Evolutionary conservation across 2,888 invertebrate species (phyloP).

Genomic region (Anorthoa munda): DNA sequence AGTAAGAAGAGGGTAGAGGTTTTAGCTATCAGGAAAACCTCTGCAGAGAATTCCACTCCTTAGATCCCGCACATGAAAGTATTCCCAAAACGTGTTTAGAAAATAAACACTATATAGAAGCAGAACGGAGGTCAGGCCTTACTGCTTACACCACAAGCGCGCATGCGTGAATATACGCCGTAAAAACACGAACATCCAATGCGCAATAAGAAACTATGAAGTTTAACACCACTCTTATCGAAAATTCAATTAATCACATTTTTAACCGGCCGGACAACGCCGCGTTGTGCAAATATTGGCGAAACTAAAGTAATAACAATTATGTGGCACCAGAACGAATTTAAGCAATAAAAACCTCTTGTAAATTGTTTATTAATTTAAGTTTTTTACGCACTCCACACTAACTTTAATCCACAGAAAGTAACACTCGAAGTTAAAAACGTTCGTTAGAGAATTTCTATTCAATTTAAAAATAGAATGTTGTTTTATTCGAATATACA

Average conservation of each 20-base stretch:
- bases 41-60: not conserved
- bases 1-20: no score
- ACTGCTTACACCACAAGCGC: slow-evolving; percentile 34
- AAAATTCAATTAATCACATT: slow-evolving; percentile 52
- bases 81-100: not conserved
- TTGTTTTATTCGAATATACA: slow-evolving; percentile 51
- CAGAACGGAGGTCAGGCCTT: not conserved
- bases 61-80: not conserved
- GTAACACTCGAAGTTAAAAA: slow-evolving; percentile 33
- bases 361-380: slow-evolving; percentile 20
- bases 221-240: slow-evolving; percentile 56
- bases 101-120: not conserved
- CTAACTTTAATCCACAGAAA: slow-evolving; percentile 38
- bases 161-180: slow-evolving; percentile 39
- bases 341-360: slow-evolving; percentile 64
- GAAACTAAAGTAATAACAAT: slow-evolving; percentile 49
- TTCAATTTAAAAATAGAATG: slow-evolving; percentile 42
- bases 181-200: slow-evolving; percentile 39
- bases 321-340: slow-evolving; percentile 80
- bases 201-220: slow-evolving; percentile 41
- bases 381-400: slow-evolving; percentile 26
- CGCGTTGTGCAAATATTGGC: slow-evolving; percentile 25
- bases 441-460: slow-evolving; percentile 22
- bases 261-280: slow-evolving; percentile 12
- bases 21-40: not conserved